These are phyloP conservation scores for Rhagologus leucostigma DNA, from an alignment of 2,113 vertebrate species.

Conservation along the genomic window DNA sequence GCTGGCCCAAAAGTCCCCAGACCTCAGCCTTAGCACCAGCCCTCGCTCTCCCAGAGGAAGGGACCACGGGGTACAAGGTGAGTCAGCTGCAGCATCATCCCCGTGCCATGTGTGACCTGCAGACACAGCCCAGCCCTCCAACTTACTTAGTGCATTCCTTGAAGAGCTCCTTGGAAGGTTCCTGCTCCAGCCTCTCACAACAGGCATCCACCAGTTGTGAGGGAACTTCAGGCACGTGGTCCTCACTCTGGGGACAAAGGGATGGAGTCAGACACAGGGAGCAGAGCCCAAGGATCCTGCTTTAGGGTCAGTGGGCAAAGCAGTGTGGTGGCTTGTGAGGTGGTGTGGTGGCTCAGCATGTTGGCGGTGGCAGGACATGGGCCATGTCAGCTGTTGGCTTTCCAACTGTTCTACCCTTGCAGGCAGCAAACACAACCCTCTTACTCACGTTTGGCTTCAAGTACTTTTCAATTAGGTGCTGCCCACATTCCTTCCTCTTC, in stretches of 20 bases:
- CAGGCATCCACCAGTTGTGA: slow-evolving; percentile 82
- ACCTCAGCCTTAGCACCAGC: not conserved
- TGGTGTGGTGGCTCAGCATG: not conserved
- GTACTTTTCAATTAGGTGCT: slow-evolving; percentile 83
- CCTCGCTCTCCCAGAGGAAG: not conserved
- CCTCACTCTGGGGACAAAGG: slow-evolving; percentile 78
- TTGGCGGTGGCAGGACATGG: not conserved
- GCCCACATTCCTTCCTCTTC: slow-evolving; percentile 88
- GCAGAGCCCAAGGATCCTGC: not conserved
- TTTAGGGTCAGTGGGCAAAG: not conserved
- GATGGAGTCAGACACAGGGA: not conserved
- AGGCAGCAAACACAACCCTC: not conserved
- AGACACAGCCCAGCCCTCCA: not conserved
- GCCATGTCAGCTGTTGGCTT: not conserved
- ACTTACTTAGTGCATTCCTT: slow-evolving; percentile 92
- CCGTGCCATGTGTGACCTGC: fast-evolving
- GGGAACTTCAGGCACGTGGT: slow-evolving; percentile 86
- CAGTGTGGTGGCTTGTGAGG: not conserved
- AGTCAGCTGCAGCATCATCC: not conserved
- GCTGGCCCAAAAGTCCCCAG: not conserved
- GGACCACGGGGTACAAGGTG: fast-evolving
- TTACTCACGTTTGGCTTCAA: slow-evolving; percentile 78
- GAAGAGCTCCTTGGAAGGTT: slow-evolving; percentile 94
- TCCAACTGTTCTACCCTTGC: not conserved
- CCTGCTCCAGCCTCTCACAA: slow-evolving; percentile 82